phyloP scores from a whole-genome alignment of 64 coral and sea anemone genomes.

The Exaiptasia diaphana region DNA sequence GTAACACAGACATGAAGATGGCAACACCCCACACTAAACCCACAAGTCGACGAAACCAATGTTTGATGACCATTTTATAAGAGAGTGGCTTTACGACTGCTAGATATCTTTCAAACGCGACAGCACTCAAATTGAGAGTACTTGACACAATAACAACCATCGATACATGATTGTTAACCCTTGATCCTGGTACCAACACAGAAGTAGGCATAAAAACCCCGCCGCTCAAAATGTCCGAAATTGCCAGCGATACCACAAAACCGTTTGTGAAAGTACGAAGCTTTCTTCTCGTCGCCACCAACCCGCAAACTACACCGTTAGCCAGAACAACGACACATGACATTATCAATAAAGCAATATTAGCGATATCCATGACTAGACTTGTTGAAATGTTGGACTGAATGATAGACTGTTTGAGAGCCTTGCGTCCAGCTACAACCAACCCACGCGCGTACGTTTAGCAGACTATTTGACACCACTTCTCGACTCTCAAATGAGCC shows the following conservation, averaged over 20 bases:
- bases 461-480: too few species aligned
- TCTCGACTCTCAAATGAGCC: too few species aligned
- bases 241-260: slow-evolving; percentile 16
- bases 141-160: slow-evolving; percentile 12
- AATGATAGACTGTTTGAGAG: too few species aligned
- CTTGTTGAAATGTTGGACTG: too few species aligned
- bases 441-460: too few species aligned
- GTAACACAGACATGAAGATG: not conserved
- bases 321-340: slow-evolving; percentile 7
- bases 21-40: slow-evolving; percentile 1
- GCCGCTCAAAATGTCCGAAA: slow-evolving; percentile 15
- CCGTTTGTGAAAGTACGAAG: slow-evolving; percentile 42
- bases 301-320: not conserved
- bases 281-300: not conserved
- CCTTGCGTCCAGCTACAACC: too few species aligned
- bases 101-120: slow-evolving; percentile 28
- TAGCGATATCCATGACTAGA: not conserved
- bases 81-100: not conserved
- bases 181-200: not conserved
- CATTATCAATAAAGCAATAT: not conserved
- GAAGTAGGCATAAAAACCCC: not conserved
- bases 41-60: not conserved
- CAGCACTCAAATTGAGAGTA: slow-evolving; percentile 15
- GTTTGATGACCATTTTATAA: not conserved
- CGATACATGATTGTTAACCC: not conserved